phyloP scores from a whole-genome alignment of 2,113 vertebrate species.

The Phalacrocorax brasilianus region DNA sequence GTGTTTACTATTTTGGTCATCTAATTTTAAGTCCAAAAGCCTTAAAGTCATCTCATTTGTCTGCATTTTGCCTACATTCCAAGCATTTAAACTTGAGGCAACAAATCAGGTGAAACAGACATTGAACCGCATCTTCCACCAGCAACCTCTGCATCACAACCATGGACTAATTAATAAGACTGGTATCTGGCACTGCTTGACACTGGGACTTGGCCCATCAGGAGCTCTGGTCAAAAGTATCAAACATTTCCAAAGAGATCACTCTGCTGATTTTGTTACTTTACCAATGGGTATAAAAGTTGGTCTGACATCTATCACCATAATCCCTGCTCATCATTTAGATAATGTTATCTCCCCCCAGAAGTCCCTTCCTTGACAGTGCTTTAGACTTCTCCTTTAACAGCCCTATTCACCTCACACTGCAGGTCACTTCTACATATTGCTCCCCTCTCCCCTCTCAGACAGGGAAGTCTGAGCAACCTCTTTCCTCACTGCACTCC shows the following conservation, averaged over 20 bases:
- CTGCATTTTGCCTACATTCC: not conserved
- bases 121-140: not conserved
- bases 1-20: not conserved
- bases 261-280: not conserved
- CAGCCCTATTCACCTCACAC: not conserved
- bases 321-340: not conserved
- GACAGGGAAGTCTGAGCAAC: not conserved
- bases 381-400: not conserved
- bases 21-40: not conserved
- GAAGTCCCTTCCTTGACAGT: not conserved
- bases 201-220: not conserved
- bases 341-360: not conserved
- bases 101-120: not conserved
- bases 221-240: not conserved
- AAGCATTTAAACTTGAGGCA: not conserved
- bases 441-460: not conserved
- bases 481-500: not conserved
- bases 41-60: not conserved
- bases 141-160: not conserved
- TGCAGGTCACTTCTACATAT: not conserved
- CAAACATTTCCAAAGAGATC: not conserved
- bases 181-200: not conserved
- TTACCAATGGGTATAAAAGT: not conserved
- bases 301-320: not conserved
- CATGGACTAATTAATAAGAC: not conserved